A percentile compares a stretch with the other conserved stretches of the same genome.
These are phyloP conservation scores for Odontothrips loti DNA, from an alignment of 2,888 invertebrate genomes.

Conservation along the genomic window DNA sequence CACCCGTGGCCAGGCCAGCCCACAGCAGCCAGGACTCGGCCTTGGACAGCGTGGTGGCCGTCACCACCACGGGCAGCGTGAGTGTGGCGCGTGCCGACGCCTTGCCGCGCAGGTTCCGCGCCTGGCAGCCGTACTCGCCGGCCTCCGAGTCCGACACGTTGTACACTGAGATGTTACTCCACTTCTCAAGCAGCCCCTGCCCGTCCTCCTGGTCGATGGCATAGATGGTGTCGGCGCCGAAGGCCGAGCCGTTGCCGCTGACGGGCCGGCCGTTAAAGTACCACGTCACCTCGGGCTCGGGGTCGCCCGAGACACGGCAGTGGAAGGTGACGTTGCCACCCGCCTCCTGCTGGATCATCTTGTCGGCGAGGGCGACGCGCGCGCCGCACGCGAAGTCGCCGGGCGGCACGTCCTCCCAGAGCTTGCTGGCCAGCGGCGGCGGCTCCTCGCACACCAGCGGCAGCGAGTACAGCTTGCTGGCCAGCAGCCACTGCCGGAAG, in stretches of 20 bases:
- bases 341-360: conserved; percentile 64
- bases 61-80: conserved; percentile 63
- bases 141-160: conserved; percentile 78
- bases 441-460: conserved; percentile 72
- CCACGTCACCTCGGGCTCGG: conserved; percentile 79
- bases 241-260: conserved; percentile 42
- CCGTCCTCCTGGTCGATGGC: conserved; percentile 38
- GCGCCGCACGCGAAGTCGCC: conserved; percentile 80
- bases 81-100: conserved; percentile 55
- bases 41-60: conserved; percentile 71
- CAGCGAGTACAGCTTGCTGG: conserved; percentile 70
- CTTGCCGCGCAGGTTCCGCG: conserved; percentile 58
- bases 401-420: conserved; percentile 72
- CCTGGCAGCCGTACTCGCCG: conserved; percentile 79
- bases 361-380: conserved; percentile 54
- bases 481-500: conserved; percentile 78
- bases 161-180: conserved; percentile 77
- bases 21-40: conserved; percentile 69
- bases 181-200: conserved; percentile 49
- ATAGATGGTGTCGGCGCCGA: conserved; percentile 39
- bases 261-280: conserved; percentile 68
- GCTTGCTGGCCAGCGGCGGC: conserved; percentile 60
- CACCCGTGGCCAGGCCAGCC: conserved; percentile 66
- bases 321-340: conserved; percentile 77
- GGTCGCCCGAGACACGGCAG: conserved; percentile 77